A percentile compares a stretch with the other conserved stretches of the same genome.
Conservation (phyloP, 2,113 vertebrate genomes). For the Coreoperca whiteheadi region DNA sequence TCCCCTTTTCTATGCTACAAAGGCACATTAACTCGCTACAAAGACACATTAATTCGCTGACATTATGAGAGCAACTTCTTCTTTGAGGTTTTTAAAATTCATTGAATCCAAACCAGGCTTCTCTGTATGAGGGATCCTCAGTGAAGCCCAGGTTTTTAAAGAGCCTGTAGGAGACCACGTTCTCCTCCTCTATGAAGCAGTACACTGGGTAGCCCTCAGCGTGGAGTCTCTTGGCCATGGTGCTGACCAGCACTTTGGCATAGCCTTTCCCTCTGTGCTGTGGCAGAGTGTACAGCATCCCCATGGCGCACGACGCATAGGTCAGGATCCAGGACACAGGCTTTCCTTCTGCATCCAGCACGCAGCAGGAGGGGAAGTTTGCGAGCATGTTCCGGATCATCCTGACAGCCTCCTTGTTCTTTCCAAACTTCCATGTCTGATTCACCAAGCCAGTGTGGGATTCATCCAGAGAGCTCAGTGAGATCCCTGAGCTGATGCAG, state of each 20-base stretch:
- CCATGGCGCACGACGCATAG: constrained; percentile 63
- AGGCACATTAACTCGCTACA: not conserved
- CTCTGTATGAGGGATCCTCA: constrained; percentile 71
- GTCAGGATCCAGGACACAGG: constrained; percentile 79
- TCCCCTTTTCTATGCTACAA: not conserved
- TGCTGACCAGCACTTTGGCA: constrained; percentile 74
- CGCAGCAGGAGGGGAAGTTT: constrained; percentile 77
- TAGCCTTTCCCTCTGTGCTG: constrained; percentile 81
- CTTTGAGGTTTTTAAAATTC: not conserved
- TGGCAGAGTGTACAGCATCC: constrained; percentile 74
- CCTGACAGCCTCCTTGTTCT: not conserved
- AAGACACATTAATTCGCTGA: not conserved
- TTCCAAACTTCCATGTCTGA: constrained; percentile 74
- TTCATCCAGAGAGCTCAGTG: constrained; percentile 67
- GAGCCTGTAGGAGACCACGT: constrained; percentile 74
- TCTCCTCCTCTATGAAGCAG: constrained; percentile 79
- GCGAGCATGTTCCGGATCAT: constrained; percentile 68
- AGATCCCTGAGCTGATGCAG: constrained; percentile 50
- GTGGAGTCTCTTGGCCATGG: constrained; percentile 71
- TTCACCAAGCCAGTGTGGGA: constrained; percentile 74
- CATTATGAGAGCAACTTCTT: too few relatives aligned
- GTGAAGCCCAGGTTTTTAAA: constrained; percentile 79
- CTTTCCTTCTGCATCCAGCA: constrained; percentile 65
- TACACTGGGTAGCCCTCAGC: constrained; percentile 73
- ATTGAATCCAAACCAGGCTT: constrained; percentile 63